phyloP scores from a whole-genome alignment of 2,888 invertebrate species.

The Melanargia galathea region DNA sequence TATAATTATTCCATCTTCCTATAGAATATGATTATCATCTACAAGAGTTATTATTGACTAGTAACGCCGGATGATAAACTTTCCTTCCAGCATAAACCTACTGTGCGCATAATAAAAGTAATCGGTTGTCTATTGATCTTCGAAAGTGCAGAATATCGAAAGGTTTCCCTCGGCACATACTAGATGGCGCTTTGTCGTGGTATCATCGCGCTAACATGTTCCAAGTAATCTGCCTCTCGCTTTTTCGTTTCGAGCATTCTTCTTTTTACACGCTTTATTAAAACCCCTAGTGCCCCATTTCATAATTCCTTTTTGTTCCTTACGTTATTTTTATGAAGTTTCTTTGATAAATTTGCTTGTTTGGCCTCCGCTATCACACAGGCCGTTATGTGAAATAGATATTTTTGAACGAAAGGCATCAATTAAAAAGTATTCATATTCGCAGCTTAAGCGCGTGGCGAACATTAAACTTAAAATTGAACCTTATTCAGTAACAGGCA shows the following conservation, averaged over 20 bases:
- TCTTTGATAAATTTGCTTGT: too few relatives aligned
- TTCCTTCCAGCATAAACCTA: slow-evolving; percentile 21
- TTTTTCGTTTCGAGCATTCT: too few relatives aligned
- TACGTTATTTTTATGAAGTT: too few relatives aligned
- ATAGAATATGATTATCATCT: slow-evolving; percentile 37
- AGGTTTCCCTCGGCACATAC: too few relatives aligned
- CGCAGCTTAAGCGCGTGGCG: slow-evolving; percentile 17
- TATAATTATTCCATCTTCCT: background rate
- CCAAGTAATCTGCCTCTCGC: too few relatives aligned
- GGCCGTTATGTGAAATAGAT: background rate
- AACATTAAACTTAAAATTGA: background rate
- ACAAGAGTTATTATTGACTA: slow-evolving; percentile 41
- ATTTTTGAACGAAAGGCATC: background rate
- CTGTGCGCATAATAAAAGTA: slow-evolving; percentile 1
- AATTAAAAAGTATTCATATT: background rate
- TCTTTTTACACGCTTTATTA: too few relatives aligned
- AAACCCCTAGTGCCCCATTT: too few relatives aligned
- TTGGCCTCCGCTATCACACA: background rate
- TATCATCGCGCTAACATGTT: too few relatives aligned
- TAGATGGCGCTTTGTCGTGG: too few relatives aligned
- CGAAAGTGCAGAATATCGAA: too few relatives aligned
- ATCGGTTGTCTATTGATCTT: too few relatives aligned
- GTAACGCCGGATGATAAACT: slow-evolving; percentile 42
- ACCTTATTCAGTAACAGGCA: background rate
- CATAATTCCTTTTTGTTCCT: too few relatives aligned